Evolutionary conservation across 2,888 invertebrate species (phyloP), one percentile per base, ranked within the genome.

Genomic region (Conops quadrifasciatus): DNA sequence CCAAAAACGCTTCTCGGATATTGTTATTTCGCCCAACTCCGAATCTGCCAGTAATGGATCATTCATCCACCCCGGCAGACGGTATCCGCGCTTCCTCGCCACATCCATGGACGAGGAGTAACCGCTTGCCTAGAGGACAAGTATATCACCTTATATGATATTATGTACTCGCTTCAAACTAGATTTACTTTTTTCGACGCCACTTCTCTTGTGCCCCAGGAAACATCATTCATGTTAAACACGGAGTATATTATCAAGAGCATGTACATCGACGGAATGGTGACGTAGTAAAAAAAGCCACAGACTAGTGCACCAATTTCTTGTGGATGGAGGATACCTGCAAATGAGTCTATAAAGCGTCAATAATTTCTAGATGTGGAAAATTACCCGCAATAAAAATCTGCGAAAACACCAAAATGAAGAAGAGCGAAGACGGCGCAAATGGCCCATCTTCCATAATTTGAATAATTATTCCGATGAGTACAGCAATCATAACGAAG

Each of bases 231-330:
- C 87, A 97, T 89, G 84, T 97, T 97, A 83, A 96, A 95, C 30
- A 97, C 88, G 0, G 96, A 95, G 83, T 95, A 97, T 70, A 97
- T 93, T 76, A 96, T 92, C 68, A 97, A 88, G 81, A 97, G 87
- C 89, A 97, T 91, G 84, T 97, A 97, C 93, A 97, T 97, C 76
- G 95, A 94, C 0, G 97, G 97, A 67, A 97, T 95, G 7, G 96
- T 94, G 62, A 97, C 91, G 83, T 94, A 94, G 84, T 97, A 97
- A 53, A 97, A 90, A 72, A 90, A 82, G 19, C 93, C 89, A 78
- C 91, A 92, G 49, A 91, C 83, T n/a, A 96, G 84, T 75, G 94
- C 95, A 59, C 87, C 84, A 67, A 92, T 88, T 85, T 95, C 95
- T 81, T 90, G 89, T 0, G 96, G 96, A 85, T 96, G 96, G 58